Evolutionary conservation across 2,888 invertebrate genomes (phyloP).

Genomic region (Drosophila sordidula): DNA sequence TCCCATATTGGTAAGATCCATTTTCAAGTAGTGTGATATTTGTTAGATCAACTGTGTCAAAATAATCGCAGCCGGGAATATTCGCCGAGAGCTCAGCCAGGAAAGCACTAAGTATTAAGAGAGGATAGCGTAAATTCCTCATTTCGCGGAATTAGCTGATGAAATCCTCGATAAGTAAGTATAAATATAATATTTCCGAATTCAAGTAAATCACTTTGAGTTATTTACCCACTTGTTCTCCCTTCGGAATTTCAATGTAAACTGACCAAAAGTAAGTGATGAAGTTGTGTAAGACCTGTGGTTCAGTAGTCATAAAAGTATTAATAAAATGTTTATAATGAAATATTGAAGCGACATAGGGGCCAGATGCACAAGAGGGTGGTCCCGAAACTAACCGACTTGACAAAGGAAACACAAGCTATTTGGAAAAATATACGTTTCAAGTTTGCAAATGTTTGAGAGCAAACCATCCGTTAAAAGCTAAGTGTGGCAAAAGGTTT

Average conservation of each 20-base stretch:
- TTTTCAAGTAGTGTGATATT: constrained; percentile 26
- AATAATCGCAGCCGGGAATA: constrained; percentile 39
- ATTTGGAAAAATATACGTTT: too few species aligned
- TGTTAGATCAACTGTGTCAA: constrained; percentile 57
- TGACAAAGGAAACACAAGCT: too few species aligned
- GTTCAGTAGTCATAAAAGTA: neutral
- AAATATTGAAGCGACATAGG: neutral
- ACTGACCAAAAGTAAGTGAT: constrained; percentile 2
- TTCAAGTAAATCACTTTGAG: too few species aligned
- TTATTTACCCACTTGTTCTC: too few species aligned
- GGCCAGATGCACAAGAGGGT: neutral
- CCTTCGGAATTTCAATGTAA: neutral
- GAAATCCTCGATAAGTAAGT: too few species aligned
- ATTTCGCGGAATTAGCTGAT: constrained; percentile 1
- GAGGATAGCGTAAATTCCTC: neutral
- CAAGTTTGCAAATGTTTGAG: too few species aligned
- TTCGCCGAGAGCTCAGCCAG: neutral
- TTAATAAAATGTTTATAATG: neutral
- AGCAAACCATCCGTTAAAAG: too few species aligned
- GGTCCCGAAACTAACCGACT: too few species aligned
- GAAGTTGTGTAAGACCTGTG: neutral
- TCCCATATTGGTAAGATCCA: constrained; percentile 58
- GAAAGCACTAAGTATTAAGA: neutral
- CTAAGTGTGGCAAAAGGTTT: too few species aligned
- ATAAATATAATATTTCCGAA: too few species aligned